phyloP scores from a whole-genome alignment of 1,140 invertebrate species.

The Zaprionus capensis region DNA sequence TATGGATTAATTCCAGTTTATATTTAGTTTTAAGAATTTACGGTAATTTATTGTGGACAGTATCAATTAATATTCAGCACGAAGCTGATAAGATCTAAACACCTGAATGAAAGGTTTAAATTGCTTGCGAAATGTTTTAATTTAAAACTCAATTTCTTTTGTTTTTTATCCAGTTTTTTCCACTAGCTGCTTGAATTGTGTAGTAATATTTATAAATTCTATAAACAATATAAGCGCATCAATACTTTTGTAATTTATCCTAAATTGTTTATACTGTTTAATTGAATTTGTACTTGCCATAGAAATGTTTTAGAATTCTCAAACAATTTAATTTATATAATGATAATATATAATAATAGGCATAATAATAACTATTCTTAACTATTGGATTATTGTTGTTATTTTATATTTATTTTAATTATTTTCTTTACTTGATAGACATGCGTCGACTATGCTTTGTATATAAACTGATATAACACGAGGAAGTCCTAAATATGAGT shows the following conservation, averaged over 20 bases:
- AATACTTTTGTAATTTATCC: too few relatives aligned
- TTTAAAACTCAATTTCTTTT: not conserved
- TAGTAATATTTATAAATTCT: slow-evolving; percentile 51
- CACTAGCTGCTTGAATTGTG: not conserved
- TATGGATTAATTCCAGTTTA: not conserved
- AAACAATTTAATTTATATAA: too few relatives aligned
- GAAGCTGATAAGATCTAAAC: not conserved
- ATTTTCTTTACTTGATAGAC: too few relatives aligned
- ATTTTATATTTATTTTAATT: too few relatives aligned
- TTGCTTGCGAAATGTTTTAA: slow-evolving; percentile 6
- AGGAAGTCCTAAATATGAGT: not conserved
- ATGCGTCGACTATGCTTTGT: not conserved
- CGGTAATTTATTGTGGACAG: not conserved
- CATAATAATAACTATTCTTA: too few relatives aligned
- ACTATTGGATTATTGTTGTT: too few relatives aligned
- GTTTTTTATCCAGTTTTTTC: not conserved
- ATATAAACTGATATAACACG: not conserved
- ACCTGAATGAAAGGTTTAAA: not conserved
- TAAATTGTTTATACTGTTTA: too few relatives aligned
- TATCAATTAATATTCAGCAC: not conserved
- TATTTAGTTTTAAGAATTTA: not conserved
- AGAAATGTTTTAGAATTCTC: too few relatives aligned
- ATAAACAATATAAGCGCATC: not conserved
- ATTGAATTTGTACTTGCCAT: too few relatives aligned
- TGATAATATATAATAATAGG: too few relatives aligned